These are phyloP conservation scores for Eristalinus sepulchralis DNA, from an alignment of 2,888 invertebrate species.

Conservation along the genomic window DNA sequence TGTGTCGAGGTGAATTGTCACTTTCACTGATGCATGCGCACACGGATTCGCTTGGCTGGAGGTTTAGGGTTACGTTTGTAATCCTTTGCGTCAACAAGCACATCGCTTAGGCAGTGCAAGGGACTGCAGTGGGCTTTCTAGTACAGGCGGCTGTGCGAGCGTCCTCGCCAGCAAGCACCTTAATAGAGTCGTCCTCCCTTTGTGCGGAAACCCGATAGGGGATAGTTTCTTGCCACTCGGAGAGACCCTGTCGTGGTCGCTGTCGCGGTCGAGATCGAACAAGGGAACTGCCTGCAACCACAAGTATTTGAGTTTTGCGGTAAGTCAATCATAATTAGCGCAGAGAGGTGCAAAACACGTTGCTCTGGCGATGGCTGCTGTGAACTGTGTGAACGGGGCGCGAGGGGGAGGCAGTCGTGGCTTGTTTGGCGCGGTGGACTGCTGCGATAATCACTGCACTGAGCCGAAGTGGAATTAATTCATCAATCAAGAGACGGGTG, in stretches of 20 bases:
- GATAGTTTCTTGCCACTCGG: not conserved
- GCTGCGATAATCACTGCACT: slow-evolving; percentile 36
- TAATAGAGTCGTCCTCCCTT: slow-evolving; percentile 61
- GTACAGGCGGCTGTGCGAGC: not conserved
- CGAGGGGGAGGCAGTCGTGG: slow-evolving; percentile 35
- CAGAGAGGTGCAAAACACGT: slow-evolving; percentile 3
- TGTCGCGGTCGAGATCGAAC: not conserved
- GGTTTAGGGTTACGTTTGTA: slow-evolving; percentile 42
- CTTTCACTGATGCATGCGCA: slow-evolving; percentile 50
- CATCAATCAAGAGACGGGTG: slow-evolving; percentile 52
- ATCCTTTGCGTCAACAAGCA: not conserved
- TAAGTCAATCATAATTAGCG: slow-evolving; percentile 46
- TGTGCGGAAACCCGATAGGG: slow-evolving; percentile 31
- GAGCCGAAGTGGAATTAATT: slow-evolving; percentile 38
- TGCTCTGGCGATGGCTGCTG: not conserved
- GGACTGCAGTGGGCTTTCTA: not conserved
- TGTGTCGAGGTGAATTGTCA: slow-evolving; percentile 18
- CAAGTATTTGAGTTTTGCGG: slow-evolving; percentile 55
- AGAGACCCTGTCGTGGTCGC: not conserved
- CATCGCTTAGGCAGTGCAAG: not conserved
- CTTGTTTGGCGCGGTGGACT: slow-evolving; percentile 41
- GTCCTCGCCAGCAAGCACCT: slow-evolving; percentile 21
- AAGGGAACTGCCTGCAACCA: slow-evolving; percentile 10
- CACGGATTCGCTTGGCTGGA: not conserved
- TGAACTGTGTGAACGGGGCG: not conserved